Base-by-base conservation (phyloP, 2,113 vertebrate genomes). In the Coptodon rendalli region DNA sequence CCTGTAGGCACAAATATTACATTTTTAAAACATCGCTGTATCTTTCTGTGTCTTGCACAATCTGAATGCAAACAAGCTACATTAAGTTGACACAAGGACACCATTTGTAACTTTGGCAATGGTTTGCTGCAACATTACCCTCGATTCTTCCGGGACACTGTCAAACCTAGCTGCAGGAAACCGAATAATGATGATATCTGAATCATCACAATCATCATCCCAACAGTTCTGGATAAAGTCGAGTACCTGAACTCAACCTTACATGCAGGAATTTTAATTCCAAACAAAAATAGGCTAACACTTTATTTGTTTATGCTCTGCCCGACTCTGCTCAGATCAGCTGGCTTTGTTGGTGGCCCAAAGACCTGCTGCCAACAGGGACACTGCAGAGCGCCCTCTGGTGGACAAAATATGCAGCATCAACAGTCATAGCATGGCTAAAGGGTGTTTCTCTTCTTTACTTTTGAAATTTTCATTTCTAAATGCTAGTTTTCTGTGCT, bases 381-480 rank as follows among this genome's bases (percentile, higher is more conserved):
- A 48, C 14, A 0, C 24, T 73, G 22, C 22, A 73, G 13, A 29
- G n/a, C 40, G n/a, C 66, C 38, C 66, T 71, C 66, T 71, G 2
- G 66, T 43, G 66, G 38, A 45, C 12, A 45, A 10, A 0, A 43
- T 71, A 0, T 43, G n/a, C 0, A 43, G n/a, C 66, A 2, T 43
- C 38, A 43, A 24, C n/a, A 43, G n/a, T 24, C 66, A 43, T 71
- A 71, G 2, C 12, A 0, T 71, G 38, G n/a, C 66, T 71, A 3
- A 43, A 43, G 38, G n/a, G 38, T 71, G 66, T 71, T 71, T 71
- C 38, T 71, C 38, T 71, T 24, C 38, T 16, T 71, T 71, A 71
- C n/a, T 43, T 71, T 71, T 71, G 3, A 38, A 40, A 38, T 68
- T 40, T 68, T 68, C 34, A 14, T 66, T 66, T 66, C 34, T 66